These are phyloP conservation scores for Macrophya annulata DNA, from an alignment of 2,888 invertebrate species.

Conservation along the genomic window DNA sequence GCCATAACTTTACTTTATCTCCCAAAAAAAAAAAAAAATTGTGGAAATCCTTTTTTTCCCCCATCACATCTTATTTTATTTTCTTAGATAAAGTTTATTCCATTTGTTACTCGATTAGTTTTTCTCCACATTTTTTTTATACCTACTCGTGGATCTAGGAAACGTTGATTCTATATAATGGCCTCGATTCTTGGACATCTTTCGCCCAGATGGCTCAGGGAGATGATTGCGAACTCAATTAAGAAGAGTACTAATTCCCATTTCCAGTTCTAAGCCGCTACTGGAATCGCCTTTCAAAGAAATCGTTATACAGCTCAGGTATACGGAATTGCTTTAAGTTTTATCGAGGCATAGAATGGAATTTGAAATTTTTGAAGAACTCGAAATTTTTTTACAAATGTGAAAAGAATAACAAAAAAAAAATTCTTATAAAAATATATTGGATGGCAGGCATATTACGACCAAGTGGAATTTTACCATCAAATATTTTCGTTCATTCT, in stretches of 20 bases:
- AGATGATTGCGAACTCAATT: conserved; percentile 63
- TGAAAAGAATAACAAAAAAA: no score
- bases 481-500: background rate
- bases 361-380: background rate
- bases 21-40: background rate
- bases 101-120: background rate
- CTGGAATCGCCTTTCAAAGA: conserved; percentile 34
- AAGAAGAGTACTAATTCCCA: conserved; percentile 60
- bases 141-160: background rate
- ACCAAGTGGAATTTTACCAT: no score
- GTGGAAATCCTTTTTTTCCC: background rate
- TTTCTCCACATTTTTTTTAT: background rate
- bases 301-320: background rate
- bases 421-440: background rate
- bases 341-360: background rate
- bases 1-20: background rate
- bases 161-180: conserved; percentile 15
- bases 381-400: background rate
- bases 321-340: background rate
- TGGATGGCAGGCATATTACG: no score
- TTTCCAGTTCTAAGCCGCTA: conserved; percentile 36
- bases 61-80: background rate
- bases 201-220: conserved; percentile 46
- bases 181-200: background rate
- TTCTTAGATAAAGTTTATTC: background rate